phyloP scores from a whole-genome alignment of 1,140 invertebrate species.

The Eupeodes corollae region DNA sequence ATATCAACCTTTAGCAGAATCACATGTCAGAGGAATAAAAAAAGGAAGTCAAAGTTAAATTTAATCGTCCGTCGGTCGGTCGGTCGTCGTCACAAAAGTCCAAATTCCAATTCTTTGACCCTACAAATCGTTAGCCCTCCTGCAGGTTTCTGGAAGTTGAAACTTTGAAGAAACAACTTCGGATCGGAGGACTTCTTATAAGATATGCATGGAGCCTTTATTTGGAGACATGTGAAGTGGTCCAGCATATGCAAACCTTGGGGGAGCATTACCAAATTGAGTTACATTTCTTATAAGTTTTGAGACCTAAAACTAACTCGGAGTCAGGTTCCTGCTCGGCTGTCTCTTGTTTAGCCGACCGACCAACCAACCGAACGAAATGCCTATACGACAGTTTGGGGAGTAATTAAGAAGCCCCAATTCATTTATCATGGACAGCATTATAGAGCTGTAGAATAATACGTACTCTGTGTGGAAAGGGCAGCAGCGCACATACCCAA shows the following conservation, averaged over 20 bases:
- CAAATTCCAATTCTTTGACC: background rate
- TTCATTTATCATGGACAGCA: slow-evolving; percentile 14
- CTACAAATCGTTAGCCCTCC: background rate
- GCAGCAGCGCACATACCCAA: background rate
- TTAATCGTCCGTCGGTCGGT: too few relatives aligned
- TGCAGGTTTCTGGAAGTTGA: background rate
- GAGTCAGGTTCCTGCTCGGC: background rate
- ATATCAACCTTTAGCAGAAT: too few relatives aligned
- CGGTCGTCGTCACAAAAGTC: too few relatives aligned
- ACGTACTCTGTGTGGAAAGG: too few relatives aligned
- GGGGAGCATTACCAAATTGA: slow-evolving; percentile 8
- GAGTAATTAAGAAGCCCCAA: slow-evolving; percentile 15
- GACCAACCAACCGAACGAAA: slow-evolving; percentile 1
- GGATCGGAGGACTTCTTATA: too few relatives aligned
- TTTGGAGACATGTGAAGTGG: background rate
- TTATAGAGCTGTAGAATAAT: slow-evolving; percentile 1
- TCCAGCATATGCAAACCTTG: background rate
- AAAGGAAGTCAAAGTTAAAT: too few relatives aligned
- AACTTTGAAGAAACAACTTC: background rate
- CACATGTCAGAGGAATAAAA: too few relatives aligned
- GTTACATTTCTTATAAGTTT: slow-evolving; percentile 8
- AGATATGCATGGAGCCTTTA: too few relatives aligned
- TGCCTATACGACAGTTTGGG: slow-evolving; percentile 15
- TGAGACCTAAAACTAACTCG: background rate
- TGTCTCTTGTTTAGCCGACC: background rate